These are phyloP conservation scores for Scotopteryx bipunctaria DNA, from an alignment of 2,888 invertebrate species.

Conservation along the genomic window DNA sequence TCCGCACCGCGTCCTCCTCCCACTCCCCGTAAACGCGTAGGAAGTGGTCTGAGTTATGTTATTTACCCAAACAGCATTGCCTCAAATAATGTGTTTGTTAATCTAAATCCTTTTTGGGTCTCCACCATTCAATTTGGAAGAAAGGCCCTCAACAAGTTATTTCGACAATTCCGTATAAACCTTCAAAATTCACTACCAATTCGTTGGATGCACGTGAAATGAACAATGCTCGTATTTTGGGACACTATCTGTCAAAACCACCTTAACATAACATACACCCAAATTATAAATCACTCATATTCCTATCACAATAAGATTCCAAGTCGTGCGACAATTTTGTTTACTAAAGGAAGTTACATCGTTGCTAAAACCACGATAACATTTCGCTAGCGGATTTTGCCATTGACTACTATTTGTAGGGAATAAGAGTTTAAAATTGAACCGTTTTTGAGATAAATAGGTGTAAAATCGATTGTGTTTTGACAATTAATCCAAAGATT, in stretches of 20 bases:
- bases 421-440: conserved; percentile 1
- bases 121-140: not conserved
- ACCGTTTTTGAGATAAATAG: conserved; percentile 2
- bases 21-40: too few relatives aligned
- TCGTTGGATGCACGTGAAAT: conserved; percentile 62
- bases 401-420: not conserved
- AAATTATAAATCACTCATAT: conserved; percentile 25
- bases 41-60: too few relatives aligned
- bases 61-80: too few relatives aligned
- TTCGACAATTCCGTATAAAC: conserved; percentile 50
- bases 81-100: too few relatives aligned
- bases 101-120: too few relatives aligned
- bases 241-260: conserved; percentile 41
- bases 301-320: not conserved
- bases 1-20: too few relatives aligned
- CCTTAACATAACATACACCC: not conserved
- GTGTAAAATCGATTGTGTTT: conserved; percentile 22
- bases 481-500: conserved; percentile 73
- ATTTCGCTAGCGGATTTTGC: not conserved
- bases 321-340: conserved; percentile 24
- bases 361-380: conserved; percentile 1
- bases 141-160: conserved; percentile 46
- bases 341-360: not conserved
- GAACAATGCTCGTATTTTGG: conserved; percentile 73
- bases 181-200: conserved; percentile 66